These are phyloP conservation scores for Dicerorhinus sumatrensis DNA, from an alignment of 2,113 vertebrate genomes.

Conservation along the genomic window DNA sequence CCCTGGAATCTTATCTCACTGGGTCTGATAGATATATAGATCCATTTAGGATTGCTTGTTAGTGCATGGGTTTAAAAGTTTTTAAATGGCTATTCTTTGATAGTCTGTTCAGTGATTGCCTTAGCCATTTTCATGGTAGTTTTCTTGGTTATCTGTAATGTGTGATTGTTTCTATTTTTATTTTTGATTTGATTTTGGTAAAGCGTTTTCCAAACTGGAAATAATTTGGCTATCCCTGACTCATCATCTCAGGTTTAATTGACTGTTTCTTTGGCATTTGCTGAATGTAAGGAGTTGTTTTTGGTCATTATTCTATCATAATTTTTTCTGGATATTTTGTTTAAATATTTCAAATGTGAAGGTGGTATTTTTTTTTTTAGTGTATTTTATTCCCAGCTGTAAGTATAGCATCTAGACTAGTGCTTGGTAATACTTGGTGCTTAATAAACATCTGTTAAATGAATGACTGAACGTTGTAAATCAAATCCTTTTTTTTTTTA, in stretches of 20 bases:
- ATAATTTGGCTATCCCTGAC: not conserved
- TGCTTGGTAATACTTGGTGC: not conserved
- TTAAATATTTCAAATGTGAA: not conserved
- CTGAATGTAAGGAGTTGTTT: not conserved
- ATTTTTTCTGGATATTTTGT: not conserved
- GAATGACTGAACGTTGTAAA: not conserved
- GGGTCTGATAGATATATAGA: not conserved
- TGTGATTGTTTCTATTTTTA: not conserved
- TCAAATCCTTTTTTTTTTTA: not conserved
- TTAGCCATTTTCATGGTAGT: not conserved
- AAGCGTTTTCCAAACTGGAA: conserved; percentile 11
- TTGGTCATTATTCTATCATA: not conserved
- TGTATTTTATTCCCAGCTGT: conserved; percentile 14
- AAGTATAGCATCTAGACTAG: not conserved
- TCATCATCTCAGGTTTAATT: not conserved
- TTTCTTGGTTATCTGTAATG: conserved; percentile 24
- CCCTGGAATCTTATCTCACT: not conserved
- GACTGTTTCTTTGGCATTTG: not conserved
- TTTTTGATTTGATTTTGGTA: conserved; percentile 2
- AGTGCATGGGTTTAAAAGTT: not conserved
- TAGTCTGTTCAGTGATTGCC: not conserved
- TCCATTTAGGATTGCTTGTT: not conserved
- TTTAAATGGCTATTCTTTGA: conserved; percentile 17
- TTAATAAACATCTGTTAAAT: conserved; percentile 22
- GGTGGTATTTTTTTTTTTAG: not conserved